Percentiles rank a stretch among this genome's conserved stretches.
These are phyloP conservation scores for Lithobates pipiens DNA, from an alignment of 2,797 vertebrate genomes.

Conservation along the genomic window DNA sequence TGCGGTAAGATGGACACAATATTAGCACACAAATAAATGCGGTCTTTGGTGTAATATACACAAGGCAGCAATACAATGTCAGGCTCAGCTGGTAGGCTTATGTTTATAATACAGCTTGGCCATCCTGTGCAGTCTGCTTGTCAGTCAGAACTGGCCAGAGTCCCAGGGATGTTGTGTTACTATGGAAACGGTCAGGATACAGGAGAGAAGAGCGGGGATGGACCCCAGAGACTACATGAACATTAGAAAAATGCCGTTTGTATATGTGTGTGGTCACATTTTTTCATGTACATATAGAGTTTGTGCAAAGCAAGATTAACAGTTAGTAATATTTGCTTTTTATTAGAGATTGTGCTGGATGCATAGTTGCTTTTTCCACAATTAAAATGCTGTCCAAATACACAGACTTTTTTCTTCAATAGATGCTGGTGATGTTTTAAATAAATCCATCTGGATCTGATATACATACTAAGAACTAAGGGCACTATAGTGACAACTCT, in stretches of 20 bases:
- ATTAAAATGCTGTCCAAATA: neutral
- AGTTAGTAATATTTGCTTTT: neutral
- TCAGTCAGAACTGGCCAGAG: slow-evolving; percentile 59
- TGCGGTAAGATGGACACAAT: neutral
- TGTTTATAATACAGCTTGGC: slow-evolving; percentile 13
- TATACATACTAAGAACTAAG: neutral
- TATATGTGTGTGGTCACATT: slow-evolving; percentile 9
- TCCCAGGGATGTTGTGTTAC: slow-evolving; percentile 59
- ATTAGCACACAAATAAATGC: neutral
- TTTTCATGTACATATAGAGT: neutral
- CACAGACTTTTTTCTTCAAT: neutral
- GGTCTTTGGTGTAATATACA: neutral
- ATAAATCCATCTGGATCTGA: neutral
- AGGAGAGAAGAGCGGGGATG: slow-evolving; percentile 35
- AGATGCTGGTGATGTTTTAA: too few species aligned
- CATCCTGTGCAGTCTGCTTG: slow-evolving; percentile 43
- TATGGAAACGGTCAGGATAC: slow-evolving; percentile 53
- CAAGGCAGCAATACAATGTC: neutral
- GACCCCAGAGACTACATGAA: slow-evolving; percentile 49
- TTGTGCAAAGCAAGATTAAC: neutral
- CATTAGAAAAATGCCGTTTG: slow-evolving; percentile 31
- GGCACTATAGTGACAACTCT: neutral
- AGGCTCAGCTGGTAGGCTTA: neutral
- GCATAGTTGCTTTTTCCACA: neutral
- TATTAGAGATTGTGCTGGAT: neutral